These are phyloP conservation scores for Pterophyllum scalare DNA, from an alignment of 2,113 vertebrate species.

Conservation along the genomic window DNA sequence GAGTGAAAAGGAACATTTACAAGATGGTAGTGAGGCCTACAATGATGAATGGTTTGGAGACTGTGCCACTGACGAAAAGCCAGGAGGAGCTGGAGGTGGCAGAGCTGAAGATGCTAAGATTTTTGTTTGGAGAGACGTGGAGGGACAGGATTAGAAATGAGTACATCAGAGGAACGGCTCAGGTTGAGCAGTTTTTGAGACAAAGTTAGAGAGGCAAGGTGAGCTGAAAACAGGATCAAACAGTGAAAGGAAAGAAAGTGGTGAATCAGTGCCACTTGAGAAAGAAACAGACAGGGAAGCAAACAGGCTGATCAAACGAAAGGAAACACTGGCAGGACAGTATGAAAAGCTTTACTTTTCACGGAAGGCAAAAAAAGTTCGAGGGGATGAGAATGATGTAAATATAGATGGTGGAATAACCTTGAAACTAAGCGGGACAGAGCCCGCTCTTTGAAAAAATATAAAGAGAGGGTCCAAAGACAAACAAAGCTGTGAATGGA, in stretches of 20 bases:
- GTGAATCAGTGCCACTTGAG: neutral
- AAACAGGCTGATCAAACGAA: conserved; percentile 56
- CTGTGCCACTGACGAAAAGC: neutral
- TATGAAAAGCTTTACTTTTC: conserved; percentile 20
- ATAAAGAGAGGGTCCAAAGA: conserved; percentile 41
- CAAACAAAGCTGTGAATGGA: neutral
- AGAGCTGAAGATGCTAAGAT: neutral
- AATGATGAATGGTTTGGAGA: neutral
- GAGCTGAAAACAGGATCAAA: neutral
- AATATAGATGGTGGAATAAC: conserved; percentile 48
- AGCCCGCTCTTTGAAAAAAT: conserved; percentile 26
- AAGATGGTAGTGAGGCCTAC: neutral
- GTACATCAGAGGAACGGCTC: neutral
- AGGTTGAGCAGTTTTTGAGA: neutral
- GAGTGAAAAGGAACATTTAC: conserved; percentile 9
- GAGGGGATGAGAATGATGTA: conserved; percentile 22
- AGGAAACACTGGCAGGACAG: conserved; percentile 23
- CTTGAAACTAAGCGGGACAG: conserved; percentile 53
- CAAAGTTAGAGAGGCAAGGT: neutral
- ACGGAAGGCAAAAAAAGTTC: conserved; percentile 3
- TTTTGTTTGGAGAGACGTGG: neutral
- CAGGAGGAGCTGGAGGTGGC: neutral
- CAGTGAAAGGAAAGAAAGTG: neutral
- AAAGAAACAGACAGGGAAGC: neutral
- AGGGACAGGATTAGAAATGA: neutral